Evolutionary conservation across 2,888 invertebrate genomes (phyloP).

Genomic region (Caenorhabditis sp.): DNA sequence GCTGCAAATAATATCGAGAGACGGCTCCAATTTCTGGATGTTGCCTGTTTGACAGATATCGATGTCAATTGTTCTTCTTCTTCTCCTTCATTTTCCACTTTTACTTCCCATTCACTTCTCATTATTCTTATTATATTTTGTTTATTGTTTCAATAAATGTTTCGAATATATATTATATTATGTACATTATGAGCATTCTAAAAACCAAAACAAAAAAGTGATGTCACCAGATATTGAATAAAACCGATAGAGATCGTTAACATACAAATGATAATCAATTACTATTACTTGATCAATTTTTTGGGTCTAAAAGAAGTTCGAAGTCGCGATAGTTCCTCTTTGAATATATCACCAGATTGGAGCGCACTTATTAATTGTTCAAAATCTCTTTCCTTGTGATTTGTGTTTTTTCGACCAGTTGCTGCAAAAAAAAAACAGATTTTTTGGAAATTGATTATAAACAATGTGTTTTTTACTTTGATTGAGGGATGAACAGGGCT

Average conservation of each 20-base stretch:
- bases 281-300: conserved; percentile 19
- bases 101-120: too few species aligned
- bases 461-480: too few species aligned
- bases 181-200: background rate
- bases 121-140: too few species aligned
- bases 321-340: conserved; percentile 66
- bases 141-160: too few species aligned
- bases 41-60: conserved; percentile 43
- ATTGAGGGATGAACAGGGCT: too few species aligned
- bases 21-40: conserved; percentile 38
- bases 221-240: background rate
- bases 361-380: conserved; percentile 66
- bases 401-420: conserved; percentile 31
- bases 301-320: conserved; percentile 62
- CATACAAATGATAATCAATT: background rate
- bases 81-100: background rate
- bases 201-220: background rate
- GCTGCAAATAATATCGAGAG: conserved; percentile 43
- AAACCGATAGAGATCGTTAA: background rate
- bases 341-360: conserved; percentile 70
- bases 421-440: conserved; percentile 26
- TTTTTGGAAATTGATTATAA: too few species aligned
- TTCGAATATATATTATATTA: background rate
- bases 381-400: conserved; percentile 64
- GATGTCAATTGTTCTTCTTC: conserved; percentile 26